Conservation (phyloP, 2,888 invertebrate species). For the Pristionchus maxplancki region DNA sequence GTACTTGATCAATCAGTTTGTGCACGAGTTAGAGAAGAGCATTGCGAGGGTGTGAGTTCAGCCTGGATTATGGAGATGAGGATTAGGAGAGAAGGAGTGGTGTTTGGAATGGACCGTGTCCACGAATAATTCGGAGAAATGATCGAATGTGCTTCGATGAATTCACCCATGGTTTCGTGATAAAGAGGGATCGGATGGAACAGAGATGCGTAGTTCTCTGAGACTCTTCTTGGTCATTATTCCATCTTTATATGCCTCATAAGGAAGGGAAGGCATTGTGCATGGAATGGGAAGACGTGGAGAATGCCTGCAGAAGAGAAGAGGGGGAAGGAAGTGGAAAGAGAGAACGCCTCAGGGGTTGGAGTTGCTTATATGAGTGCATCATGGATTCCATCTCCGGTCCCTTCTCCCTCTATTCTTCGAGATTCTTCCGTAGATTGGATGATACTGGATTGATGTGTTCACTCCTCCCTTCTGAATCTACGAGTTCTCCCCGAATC, state of each 20-base stretch:
- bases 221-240: background rate
- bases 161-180: background rate
- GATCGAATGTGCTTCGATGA: background rate
- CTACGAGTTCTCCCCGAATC: background rate
- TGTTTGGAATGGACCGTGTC: background rate
- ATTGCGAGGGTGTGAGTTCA: constrained; percentile 26
- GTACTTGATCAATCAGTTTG: background rate
- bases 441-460: background rate
- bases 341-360: background rate
- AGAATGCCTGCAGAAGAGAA: background rate
- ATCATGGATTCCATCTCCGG: background rate
- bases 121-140: background rate
- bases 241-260: background rate
- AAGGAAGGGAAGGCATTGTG: background rate
- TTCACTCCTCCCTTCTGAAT: background rate
- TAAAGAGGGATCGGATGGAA: background rate
- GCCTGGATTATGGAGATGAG: background rate
- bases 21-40: background rate
- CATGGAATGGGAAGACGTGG: background rate
- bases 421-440: background rate
- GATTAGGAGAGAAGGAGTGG: background rate
- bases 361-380: background rate
- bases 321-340: background rate
- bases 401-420: background rate
- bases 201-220: background rate